Evolutionary conservation across 2,888 invertebrate species (phyloP).

Genomic region (Brenthis hecate): DNA sequence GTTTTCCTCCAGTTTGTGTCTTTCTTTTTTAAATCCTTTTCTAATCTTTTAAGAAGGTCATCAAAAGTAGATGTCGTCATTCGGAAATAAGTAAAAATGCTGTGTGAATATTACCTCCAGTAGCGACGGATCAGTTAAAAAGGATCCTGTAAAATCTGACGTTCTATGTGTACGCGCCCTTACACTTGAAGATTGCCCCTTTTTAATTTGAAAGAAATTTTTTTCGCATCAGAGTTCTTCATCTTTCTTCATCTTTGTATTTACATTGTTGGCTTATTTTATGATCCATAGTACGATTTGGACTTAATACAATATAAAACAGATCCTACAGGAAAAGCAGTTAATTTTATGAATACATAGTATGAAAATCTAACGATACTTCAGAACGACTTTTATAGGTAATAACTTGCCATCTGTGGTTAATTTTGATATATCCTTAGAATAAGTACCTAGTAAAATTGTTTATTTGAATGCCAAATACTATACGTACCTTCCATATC

Average conservation of each 20-base stretch:
- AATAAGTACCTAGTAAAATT: background rate
- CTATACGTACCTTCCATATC: background rate
- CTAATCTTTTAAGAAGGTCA: no score
- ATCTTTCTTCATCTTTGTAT: background rate
- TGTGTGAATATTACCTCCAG: no score
- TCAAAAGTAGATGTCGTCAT: no score
- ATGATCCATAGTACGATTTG: background rate
- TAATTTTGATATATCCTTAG: background rate
- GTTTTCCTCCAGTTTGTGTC: no score
- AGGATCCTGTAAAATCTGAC: no score
- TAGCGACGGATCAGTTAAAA: no score
- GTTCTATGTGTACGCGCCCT: no score
- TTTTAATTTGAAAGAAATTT: no score
- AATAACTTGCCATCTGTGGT: background rate
- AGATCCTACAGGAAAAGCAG: background rate
- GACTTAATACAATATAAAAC: background rate
- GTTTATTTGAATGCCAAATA: background rate
- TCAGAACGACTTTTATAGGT: background rate
- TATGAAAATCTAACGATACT: slow-evolving; percentile 8
- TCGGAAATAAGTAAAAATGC: no score
- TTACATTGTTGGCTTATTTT: background rate
- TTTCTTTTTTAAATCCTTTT: no score
- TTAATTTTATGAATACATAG: slow-evolving; percentile 4
- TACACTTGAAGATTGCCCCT: no score
- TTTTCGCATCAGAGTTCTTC: no score